phyloP scores from a whole-genome alignment of 2,113 vertebrate genomes.

The Etia nguti region DNA sequence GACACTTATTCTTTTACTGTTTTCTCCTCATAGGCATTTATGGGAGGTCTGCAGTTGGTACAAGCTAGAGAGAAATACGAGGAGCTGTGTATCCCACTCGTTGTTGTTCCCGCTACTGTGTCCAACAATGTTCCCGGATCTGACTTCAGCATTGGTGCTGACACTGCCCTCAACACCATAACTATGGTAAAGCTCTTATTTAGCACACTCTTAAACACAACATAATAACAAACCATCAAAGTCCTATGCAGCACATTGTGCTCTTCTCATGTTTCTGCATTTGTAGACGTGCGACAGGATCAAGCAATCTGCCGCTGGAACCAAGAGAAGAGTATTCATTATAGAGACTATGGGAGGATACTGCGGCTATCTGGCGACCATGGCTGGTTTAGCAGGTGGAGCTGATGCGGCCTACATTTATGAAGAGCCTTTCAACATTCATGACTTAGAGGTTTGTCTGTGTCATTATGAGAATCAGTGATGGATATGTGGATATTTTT shows the following conservation, averaged over 20 bases:
- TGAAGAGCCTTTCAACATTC: conserved; percentile 86
- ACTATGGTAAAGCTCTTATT: conserved; percentile 54
- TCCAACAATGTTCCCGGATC: conserved; percentile 91
- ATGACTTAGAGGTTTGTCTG: conserved; percentile 80
- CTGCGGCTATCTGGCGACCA: conserved; percentile 94
- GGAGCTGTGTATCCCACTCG: conserved; percentile 85
- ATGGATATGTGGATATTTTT: not conserved
- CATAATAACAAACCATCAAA: not conserved
- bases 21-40: conserved; percentile 70
- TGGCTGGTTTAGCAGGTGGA: conserved; percentile 86
- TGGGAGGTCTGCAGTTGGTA: conserved; percentile 79
- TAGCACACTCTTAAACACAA: not conserved
- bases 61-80: conserved; percentile 82
- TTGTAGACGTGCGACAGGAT: conserved; percentile 87
- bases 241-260: not conserved
- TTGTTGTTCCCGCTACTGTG: conserved; percentile 85
- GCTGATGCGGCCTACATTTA: conserved; percentile 91
- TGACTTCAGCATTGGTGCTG: conserved; percentile 85
- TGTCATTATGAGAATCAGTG: not conserved
- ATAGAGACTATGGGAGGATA: conserved; percentile 95
- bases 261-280: not conserved
- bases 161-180: conserved; percentile 89
- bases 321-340: conserved; percentile 93
- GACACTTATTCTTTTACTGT: not conserved
- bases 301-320: conserved; percentile 92